Evolutionary conservation across 2,113 vertebrate species (phyloP).

Genomic region (Siphamia tubifer): DNA sequence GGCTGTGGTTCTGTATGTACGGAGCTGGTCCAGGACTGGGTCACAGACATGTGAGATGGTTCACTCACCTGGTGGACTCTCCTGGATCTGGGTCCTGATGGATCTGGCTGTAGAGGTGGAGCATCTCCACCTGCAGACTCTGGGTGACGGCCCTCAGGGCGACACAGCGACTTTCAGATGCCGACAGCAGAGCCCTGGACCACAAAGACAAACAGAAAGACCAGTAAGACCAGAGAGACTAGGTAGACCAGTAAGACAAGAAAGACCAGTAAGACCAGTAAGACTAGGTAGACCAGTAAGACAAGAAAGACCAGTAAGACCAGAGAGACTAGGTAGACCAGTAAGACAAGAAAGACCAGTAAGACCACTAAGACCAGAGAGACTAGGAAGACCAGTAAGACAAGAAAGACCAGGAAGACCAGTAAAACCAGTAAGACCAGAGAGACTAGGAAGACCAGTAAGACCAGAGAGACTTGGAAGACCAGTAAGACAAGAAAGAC

Average conservation of each 20-base stretch:
- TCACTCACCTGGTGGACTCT: background rate
- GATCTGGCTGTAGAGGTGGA: conserved; percentile 87
- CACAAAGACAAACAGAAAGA: conserved; percentile 60
- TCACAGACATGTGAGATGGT: background rate
- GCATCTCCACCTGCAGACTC: conserved; percentile 87
- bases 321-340: background rate
- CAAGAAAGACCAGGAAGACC: background rate
- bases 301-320: background rate
- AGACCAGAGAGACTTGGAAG: background rate
- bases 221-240: background rate
- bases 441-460: background rate
- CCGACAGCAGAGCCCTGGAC: conserved; percentile 83
- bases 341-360: background rate
- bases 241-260: too few species aligned
- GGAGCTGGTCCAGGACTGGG: too few species aligned
- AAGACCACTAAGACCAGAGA: background rate
- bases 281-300: background rate
- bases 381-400: background rate
- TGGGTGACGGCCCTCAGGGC: conserved; percentile 86
- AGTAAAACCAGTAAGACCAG: background rate
- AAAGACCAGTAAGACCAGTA: background rate
- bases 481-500: too few species aligned
- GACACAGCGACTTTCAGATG: conserved; percentile 86
- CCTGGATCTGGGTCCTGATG: conserved; percentile 52
- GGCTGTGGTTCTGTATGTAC: too few species aligned